Evolutionary conservation across 2,888 invertebrate genomes (phyloP).

Genomic region (Dendrolimus houi): DNA sequence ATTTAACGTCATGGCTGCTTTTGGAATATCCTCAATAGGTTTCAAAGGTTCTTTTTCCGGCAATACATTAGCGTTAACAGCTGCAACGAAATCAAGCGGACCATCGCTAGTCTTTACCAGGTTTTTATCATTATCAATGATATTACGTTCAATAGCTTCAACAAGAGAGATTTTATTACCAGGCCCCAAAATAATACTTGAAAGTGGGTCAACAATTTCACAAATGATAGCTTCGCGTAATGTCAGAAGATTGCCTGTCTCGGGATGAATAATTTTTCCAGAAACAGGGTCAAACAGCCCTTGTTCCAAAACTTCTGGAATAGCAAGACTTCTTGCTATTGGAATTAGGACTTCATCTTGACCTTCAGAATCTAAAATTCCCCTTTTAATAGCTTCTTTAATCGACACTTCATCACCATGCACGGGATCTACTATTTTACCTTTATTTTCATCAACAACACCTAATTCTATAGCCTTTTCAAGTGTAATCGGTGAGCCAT

Average conservation of each 20-base stretch:
- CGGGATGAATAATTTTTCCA: slow-evolving; percentile 89
- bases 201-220: slow-evolving; percentile 90
- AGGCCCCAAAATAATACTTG: slow-evolving; percentile 79
- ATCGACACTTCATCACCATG: slow-evolving; percentile 88
- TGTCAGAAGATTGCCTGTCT: slow-evolving; percentile 86
- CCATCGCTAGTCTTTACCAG: slow-evolving; percentile 79
- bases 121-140: slow-evolving; percentile 83
- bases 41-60: slow-evolving; percentile 37
- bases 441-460: slow-evolving; percentile 83
- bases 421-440: slow-evolving; percentile 89
- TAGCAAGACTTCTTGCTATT: slow-evolving; percentile 85
- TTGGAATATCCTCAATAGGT: slow-evolving; percentile 78
- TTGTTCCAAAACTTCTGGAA: slow-evolving; percentile 90
- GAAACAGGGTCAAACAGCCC: slow-evolving; percentile 86
- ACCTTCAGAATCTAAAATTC: slow-evolving; percentile 86
- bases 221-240: slow-evolving; percentile 90
- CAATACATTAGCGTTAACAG: slow-evolving; percentile 82
- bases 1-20: slow-evolving; percentile 88
- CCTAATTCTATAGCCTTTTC: slow-evolving; percentile 84
- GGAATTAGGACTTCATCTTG: slow-evolving; percentile 87
- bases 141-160: slow-evolving; percentile 83
- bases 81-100: slow-evolving; percentile 80
- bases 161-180: slow-evolving; percentile 82
- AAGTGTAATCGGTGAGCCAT: slow-evolving; percentile 81
- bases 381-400: slow-evolving; percentile 88